Percentiles rank a stretch among this genome's conserved stretches.
Conservation (phyloP, 2,888 invertebrate genomes). For the Agonopterix heracliana region DNA sequence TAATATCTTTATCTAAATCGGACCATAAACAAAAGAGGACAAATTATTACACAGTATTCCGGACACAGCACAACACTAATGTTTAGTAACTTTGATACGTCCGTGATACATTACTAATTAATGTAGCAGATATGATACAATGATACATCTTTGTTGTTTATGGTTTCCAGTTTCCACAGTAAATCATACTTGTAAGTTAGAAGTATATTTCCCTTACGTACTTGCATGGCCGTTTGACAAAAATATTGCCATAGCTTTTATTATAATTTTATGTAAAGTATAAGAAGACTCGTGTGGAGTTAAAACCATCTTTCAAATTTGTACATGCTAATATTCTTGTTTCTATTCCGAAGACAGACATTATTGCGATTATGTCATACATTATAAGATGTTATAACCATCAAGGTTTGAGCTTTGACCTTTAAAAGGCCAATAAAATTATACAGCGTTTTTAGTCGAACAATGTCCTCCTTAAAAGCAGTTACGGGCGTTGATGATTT, state of each 20-base stretch:
- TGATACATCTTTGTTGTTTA: not conserved
- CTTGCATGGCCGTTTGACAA: not conserved
- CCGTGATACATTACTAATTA: conserved; percentile 2
- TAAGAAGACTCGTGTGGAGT: conserved; percentile 1
- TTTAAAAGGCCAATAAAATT: too few relatives aligned
- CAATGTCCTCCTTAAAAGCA: too few relatives aligned
- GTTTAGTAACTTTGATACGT: not conserved
- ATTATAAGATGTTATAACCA: not conserved
- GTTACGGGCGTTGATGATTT: conserved; percentile 9
- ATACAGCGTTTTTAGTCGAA: too few relatives aligned
- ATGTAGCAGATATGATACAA: not conserved
- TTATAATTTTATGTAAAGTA: conserved; percentile 11
- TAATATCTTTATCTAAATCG: conserved; percentile 69
- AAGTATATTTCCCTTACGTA: not conserved
- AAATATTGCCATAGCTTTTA: not conserved
- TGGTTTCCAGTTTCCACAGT: not conserved
- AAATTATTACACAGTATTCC: conserved; percentile 32
- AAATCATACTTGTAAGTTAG: not conserved
- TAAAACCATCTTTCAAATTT: conserved; percentile 3
- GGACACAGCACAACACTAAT: conserved; percentile 1
- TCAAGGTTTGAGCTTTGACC: not conserved
- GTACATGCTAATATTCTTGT: conserved; percentile 4
- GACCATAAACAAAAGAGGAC: conserved; percentile 47
- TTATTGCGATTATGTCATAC: not conserved
- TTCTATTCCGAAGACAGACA: not conserved